Percentiles rank a stretch among this genome's conserved stretches.
Evolutionary conservation across 64 coral and sea anemone genomes (phyloP).

Genomic region (Cladopsammia gracilis): DNA sequence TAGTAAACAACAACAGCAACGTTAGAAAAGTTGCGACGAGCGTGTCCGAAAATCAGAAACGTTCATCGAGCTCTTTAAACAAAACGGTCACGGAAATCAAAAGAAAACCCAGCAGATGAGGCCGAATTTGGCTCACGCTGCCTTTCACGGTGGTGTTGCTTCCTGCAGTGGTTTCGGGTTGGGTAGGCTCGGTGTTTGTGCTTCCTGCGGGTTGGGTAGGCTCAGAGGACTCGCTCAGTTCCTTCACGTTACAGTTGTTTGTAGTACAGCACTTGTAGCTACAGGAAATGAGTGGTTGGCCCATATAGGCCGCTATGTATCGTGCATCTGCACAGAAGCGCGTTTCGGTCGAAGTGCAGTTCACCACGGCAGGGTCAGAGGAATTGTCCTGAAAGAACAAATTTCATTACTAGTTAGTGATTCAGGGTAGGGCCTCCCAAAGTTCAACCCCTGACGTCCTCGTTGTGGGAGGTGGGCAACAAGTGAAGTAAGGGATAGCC

Average conservation of each 20-base stretch:
- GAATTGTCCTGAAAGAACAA: neutral
- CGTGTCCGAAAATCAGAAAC: too few relatives aligned
- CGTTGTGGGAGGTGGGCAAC: too few relatives aligned
- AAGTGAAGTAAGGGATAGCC: too few relatives aligned
- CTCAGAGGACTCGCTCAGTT: neutral
- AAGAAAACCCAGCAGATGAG: neutral
- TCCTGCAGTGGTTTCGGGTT: too few relatives aligned
- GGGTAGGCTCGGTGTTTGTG: too few relatives aligned
- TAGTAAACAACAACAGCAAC: too few relatives aligned
- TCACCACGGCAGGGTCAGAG: neutral
- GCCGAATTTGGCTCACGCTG: neutral
- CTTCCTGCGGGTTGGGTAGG: too few relatives aligned
- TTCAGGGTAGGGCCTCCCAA: too few relatives aligned
- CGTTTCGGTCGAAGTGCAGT: neutral
- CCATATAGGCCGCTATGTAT: neutral
- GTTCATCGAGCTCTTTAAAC: neutral
- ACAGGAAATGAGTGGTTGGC: neutral
- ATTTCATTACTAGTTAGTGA: neutral
- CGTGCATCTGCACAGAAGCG: neutral
- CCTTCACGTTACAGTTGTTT: neutral
- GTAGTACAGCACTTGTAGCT: neutral
- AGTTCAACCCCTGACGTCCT: too few relatives aligned
- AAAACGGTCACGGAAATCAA: neutral
- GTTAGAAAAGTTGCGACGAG: too few relatives aligned
- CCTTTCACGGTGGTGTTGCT: neutral